Conservation (phyloP, 2,888 invertebrate genomes). For the Perithous albicinctus region DNA sequence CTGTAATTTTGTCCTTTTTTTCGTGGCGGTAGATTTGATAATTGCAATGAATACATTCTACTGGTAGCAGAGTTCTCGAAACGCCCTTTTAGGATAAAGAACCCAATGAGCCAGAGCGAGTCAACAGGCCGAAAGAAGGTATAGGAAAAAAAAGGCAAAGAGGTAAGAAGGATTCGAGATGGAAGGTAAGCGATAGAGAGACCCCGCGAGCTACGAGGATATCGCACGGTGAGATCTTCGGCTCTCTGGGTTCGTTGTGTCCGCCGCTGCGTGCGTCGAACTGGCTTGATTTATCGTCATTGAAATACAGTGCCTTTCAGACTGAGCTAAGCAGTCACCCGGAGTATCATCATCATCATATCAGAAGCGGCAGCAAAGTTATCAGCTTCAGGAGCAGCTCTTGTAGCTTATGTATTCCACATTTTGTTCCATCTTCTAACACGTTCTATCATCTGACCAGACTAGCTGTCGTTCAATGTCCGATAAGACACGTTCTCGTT, state of each 20-base stretch:
- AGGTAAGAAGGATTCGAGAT: slow-evolving; percentile 69
- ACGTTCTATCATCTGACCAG: slow-evolving; percentile 6
- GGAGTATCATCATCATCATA: slow-evolving; percentile 3
- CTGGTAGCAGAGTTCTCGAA: slow-evolving; percentile 40
- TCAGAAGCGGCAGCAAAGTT: not conserved
- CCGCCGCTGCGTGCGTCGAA: slow-evolving; percentile 76
- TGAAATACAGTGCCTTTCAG: slow-evolving; percentile 76
- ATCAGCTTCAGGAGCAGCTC: slow-evolving; percentile 45
- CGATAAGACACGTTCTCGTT: too few relatives aligned
- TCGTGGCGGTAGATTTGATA: not conserved
- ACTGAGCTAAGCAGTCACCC: slow-evolving; percentile 33
- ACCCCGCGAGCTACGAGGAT: slow-evolving; percentile 72
- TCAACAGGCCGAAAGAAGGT: slow-evolving; percentile 14
- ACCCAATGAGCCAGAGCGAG: slow-evolving; percentile 35
- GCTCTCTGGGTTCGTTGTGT: slow-evolving; percentile 68
- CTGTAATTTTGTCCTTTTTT: not conserved
- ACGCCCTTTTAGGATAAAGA: slow-evolving; percentile 44
- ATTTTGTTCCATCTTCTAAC: slow-evolving; percentile 49
- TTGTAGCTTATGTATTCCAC: slow-evolving; percentile 58
- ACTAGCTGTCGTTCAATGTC: slow-evolving; percentile 56
- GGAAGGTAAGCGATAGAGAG: slow-evolving; percentile 76
- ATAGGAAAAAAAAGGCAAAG: slow-evolving; percentile 13
- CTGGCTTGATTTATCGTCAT: slow-evolving; percentile 81
- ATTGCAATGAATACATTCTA: slow-evolving; percentile 47
- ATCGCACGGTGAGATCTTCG: slow-evolving; percentile 77